phyloP scores from a whole-genome alignment of 2,113 vertebrate species.

The Silurus glanis region DNA sequence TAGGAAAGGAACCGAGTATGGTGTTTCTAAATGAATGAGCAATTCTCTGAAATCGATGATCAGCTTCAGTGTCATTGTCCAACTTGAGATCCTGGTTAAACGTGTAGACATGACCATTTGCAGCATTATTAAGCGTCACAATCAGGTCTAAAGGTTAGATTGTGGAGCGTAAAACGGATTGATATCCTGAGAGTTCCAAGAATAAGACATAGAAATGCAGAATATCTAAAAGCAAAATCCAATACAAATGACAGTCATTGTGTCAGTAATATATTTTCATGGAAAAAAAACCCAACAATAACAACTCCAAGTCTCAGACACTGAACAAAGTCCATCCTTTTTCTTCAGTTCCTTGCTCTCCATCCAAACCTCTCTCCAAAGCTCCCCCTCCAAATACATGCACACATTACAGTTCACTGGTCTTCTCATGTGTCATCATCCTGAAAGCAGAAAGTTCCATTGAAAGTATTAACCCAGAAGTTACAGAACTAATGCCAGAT shows the following conservation, averaged over 20 bases:
- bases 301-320: not conserved
- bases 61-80: not conserved
- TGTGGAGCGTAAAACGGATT: no score
- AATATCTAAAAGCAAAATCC: no score
- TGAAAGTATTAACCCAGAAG: not conserved
- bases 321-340: not conserved
- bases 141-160: no score
- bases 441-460: not conserved
- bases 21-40: not conserved
- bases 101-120: not conserved
- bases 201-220: no score
- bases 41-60: not conserved
- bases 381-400: not conserved
- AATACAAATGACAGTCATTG: no score
- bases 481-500: not conserved
- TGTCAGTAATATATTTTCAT: not conserved
- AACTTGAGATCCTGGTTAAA: not conserved
- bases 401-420: not conserved
- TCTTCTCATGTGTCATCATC: not conserved
- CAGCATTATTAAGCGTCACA: not conserved
- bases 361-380: slow-evolving; percentile 14
- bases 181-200: no score
- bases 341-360: not conserved
- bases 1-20: not conserved
- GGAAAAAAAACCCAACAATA: not conserved